Base-by-base conservation (phyloP, 1,140 invertebrate genomes). In the Phortica variegata region DNA sequence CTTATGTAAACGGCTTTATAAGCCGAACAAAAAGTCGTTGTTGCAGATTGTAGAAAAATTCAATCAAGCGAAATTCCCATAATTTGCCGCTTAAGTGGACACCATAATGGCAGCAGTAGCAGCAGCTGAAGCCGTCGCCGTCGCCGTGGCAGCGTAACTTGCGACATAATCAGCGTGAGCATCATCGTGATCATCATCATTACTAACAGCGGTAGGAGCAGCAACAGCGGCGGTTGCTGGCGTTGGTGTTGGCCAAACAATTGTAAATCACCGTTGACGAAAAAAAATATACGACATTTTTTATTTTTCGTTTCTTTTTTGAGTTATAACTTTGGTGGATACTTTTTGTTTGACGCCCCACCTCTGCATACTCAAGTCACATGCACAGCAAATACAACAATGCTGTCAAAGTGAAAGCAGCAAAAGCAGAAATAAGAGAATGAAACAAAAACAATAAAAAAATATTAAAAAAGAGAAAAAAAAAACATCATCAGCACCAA, bases 61-160 rank as follows among this genome's bases (percentile, higher is more conserved):
- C 63, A 68, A 68, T 68, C 63, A 69, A 68, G 63, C 63, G 63
- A 68, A 68, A 68, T 68, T 68, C 63, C 63, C 63, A 68, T 68
- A 68, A 68, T 68, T 68, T 68, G 63, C 68, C 63, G 63, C 63
- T 68, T 63, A 68, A 68, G 45, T 68, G 63, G 63, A 68, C 63
- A 68, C 54, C 51, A 43, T 60, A 68, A 55, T 60, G 54, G 52
- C 48, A 48, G 53, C 23, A 61, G 54, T 34, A 34, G n/a, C 43
- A 50, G 39, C 42, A 21, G 34, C 13, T 47, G 52, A 31, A 12
- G 41, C 33, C 58, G 18, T 21, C 21, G 33, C 26, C 29, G 16
- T 0, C 4, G 31, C 29, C 38, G 15, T 45, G 34, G 20, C 46
- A 37, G 26, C 46, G 33, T 21, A 49, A 53, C 60, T 60, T 68